phyloP scores from a whole-genome alignment of 2,113 vertebrate species.

The Danionella cerebrum region DNA sequence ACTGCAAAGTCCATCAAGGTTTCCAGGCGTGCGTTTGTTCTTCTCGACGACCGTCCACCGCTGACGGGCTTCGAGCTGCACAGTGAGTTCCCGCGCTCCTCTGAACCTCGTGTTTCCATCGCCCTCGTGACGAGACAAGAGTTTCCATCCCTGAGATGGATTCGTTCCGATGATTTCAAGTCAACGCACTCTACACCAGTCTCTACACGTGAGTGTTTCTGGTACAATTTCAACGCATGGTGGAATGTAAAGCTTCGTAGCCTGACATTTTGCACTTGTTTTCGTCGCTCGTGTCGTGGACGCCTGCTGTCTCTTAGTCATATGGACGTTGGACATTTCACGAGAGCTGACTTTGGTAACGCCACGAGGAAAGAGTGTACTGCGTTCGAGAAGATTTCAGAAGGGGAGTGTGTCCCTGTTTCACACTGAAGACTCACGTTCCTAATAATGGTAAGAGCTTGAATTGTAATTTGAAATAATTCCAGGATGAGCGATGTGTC shows the following conservation, averaged over 20 bases:
- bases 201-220: background rate
- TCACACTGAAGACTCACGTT: too few relatives aligned
- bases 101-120: background rate
- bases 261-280: background rate
- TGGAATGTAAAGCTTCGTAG: too few relatives aligned
- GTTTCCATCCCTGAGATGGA: too few relatives aligned
- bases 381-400: background rate
- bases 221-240: too few relatives aligned
- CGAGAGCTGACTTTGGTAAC: background rate
- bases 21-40: constrained; percentile 44
- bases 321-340: background rate
- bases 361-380: background rate
- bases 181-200: too few relatives aligned
- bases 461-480: too few relatives aligned
- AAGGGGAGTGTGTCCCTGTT: too few relatives aligned
- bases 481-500: too few relatives aligned
- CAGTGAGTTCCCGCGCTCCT: constrained; percentile 47
- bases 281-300: background rate
- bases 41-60: constrained; percentile 46
- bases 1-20: constrained; percentile 47
- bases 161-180: background rate
- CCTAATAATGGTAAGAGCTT: too few relatives aligned
- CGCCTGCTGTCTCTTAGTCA: constrained; percentile 19
- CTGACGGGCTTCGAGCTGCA: constrained; percentile 39
- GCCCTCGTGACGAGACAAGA: background rate